Base-by-base conservation (phyloP, 2,888 invertebrate species). In the Teleogryllus oceanicus region DNA sequence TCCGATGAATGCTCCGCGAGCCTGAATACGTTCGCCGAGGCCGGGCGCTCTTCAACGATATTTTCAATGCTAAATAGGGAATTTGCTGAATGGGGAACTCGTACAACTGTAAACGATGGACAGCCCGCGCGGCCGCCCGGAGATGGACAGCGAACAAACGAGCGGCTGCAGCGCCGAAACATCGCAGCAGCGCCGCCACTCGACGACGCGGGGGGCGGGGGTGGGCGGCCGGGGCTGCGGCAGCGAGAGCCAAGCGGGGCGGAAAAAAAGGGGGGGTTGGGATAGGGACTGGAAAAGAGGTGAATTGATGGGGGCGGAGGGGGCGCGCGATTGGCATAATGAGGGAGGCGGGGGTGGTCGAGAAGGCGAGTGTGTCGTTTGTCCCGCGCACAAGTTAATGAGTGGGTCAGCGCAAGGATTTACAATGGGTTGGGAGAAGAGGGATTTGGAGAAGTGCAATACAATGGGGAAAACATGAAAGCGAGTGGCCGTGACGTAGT, bases 1-100 rank as follows among this genome's bases (percentile, higher is more conserved):
- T 62, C 62, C 62, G 62, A 62, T 62, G 62, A 62, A 62, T 62
- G n/a, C 62, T 18, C 62, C 62, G 16, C n/a, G 62, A 62, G 62
- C 62, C n/a, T 62, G 62, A 62, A 62, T 62, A 62, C 62, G 62
- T 11, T 62, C 62, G 62, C 62, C 16, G 8, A 8, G n/a, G 16
- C n/a, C 62, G 16, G 62, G 3, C 62, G 62, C 62, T 62, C 62
- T 62, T 62, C 62, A 62, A 62, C n/a, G 13, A 62, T 62, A 62
- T 62, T 62, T 62, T 62, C 62, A 62, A 62, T 62, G 62, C 62
- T 62, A 62, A 62, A 62, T 62, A 62, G 62, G 62, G 62, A 62
- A 62, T 62, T 62, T 62, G 62, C 16, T 13, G 62, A 62, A 62
- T 62, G 62, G n/a, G 37, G n/a, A 62, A n/a, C 62, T 62, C 13